phyloP scores from a whole-genome alignment of 2,888 invertebrate species.

The Drosophila ezoana region DNA sequence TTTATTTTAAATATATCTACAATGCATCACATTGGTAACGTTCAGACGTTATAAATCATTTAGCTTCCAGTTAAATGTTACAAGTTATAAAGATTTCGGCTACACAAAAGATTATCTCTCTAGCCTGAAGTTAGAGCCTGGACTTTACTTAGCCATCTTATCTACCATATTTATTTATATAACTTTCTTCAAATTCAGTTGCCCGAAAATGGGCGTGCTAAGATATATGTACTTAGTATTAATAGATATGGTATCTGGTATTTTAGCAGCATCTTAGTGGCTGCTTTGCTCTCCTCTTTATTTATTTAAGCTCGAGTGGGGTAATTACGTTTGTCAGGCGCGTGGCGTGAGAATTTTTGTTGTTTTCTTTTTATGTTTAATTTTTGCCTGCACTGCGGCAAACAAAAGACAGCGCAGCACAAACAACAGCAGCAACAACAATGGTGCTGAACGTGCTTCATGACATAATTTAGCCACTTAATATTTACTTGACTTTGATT shows the following conservation, averaged over 20 bases:
- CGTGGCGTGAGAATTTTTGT: slow-evolving; percentile 39
- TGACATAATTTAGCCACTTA: slow-evolving; percentile 73
- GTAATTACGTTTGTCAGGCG: slow-evolving; percentile 54
- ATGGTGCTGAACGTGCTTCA: slow-evolving; percentile 27
- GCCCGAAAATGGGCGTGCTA: neutral
- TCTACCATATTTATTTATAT: too few relatives aligned
- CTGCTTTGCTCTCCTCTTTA: slow-evolving; percentile 6
- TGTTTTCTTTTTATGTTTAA: slow-evolving; percentile 34
- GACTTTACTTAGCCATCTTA: too few relatives aligned
- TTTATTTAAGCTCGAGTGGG: slow-evolving; percentile 33
- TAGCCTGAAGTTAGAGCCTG: too few relatives aligned
- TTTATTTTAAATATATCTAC: too few relatives aligned
- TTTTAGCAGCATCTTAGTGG: slow-evolving; percentile 3
- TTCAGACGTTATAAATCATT: too few relatives aligned
- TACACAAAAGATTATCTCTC: too few relatives aligned
- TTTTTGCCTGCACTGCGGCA: slow-evolving; percentile 57
- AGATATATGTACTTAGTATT: neutral
- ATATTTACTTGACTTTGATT: slow-evolving; percentile 66
- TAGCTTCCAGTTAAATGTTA: too few relatives aligned
- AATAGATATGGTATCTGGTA: neutral
- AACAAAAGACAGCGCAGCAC: slow-evolving; percentile 50
- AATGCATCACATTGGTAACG: too few relatives aligned
- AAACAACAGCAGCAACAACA: slow-evolving; percentile 21
- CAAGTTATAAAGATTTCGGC: too few relatives aligned
- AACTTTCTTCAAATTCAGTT: too few relatives aligned